phyloP scores from a whole-genome alignment of 2,888 invertebrate species.

The Drosophila emarginata region DNA sequence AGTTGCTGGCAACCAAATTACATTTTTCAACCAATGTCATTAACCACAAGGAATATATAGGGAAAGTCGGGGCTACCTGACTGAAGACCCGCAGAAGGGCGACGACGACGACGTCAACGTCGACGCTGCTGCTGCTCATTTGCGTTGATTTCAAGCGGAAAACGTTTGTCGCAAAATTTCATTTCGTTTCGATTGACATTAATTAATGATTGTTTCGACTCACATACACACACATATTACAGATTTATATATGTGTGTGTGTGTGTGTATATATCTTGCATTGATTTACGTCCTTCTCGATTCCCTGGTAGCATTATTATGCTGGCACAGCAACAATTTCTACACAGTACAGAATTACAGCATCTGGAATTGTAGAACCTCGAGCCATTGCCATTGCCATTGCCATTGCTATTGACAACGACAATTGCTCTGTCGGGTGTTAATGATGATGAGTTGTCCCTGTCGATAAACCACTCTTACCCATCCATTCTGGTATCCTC shows the following conservation, averaged over 20 bases:
- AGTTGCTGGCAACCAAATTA: conserved; percentile 47
- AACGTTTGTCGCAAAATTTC: conserved; percentile 75
- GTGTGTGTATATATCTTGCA: conserved; percentile 40
- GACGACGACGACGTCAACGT: conserved; percentile 14
- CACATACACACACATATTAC: conserved; percentile 43
- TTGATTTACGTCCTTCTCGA: conserved; percentile 68
- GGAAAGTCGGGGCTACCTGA: conserved; percentile 40
- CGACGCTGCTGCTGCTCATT: conserved; percentile 64
- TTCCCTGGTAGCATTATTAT: conserved; percentile 67
- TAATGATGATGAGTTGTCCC: conserved; percentile 51
- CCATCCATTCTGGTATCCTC: conserved; percentile 1
- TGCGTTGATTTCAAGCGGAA: conserved; percentile 71
- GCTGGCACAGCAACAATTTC: conserved; percentile 67
- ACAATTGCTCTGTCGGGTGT: conserved; percentile 60
- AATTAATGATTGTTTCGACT: conserved; percentile 75
- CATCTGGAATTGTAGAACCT: conserved; percentile 16
- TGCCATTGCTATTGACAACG: conserved; percentile 38
- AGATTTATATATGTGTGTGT: not conserved
- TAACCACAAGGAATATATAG: conserved; percentile 21
- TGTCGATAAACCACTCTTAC: not conserved
- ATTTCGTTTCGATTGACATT: conserved; percentile 75
- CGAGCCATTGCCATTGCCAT: conserved; percentile 8
- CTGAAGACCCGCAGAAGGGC: conserved; percentile 35
- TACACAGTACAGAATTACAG: conserved; percentile 30
- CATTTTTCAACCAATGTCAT: conserved; percentile 45